phyloP scores from a whole-genome alignment of 2,113 vertebrate genomes.

The Oryzias curvinotus region DNA sequence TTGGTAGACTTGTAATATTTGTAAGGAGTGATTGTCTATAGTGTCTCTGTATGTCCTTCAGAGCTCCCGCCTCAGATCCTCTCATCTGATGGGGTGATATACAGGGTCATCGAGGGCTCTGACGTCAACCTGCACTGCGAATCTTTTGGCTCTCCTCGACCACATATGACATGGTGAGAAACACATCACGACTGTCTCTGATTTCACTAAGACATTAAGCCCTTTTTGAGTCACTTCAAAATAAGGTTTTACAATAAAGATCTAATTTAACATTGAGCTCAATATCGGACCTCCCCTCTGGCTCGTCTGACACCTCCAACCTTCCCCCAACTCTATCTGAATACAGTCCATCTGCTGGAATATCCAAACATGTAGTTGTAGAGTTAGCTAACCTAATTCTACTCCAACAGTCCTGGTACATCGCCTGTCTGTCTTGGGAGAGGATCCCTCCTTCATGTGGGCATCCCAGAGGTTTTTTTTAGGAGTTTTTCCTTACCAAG shows the following conservation, averaged over 20 bases:
- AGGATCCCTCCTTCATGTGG: no score
- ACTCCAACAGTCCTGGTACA: no score
- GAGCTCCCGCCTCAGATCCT: conserved; percentile 86
- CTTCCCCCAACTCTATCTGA: no score
- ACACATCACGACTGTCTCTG: background rate
- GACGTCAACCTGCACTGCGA: conserved; percentile 72
- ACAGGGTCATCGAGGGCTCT: conserved; percentile 73
- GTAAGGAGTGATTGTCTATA: background rate
- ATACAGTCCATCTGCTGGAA: no score
- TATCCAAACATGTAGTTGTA: no score
- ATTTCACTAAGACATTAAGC: background rate
- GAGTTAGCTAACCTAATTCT: no score
- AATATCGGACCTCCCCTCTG: no score
- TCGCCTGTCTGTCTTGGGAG: no score
- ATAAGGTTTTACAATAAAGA: background rate
- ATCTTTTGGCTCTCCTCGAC: conserved; percentile 83
- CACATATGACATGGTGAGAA: conserved; percentile 82
- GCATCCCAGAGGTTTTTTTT: no score
- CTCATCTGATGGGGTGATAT: conserved; percentile 71
- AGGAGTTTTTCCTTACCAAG: no score
- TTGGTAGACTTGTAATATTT: background rate
- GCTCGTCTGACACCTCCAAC: no score
- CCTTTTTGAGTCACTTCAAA: background rate
- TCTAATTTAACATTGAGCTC: background rate
- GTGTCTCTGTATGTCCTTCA: conserved; percentile 41